phyloP scores from a whole-genome alignment of 2,888 invertebrate genomes.

The Oligia strigilis region DNA sequence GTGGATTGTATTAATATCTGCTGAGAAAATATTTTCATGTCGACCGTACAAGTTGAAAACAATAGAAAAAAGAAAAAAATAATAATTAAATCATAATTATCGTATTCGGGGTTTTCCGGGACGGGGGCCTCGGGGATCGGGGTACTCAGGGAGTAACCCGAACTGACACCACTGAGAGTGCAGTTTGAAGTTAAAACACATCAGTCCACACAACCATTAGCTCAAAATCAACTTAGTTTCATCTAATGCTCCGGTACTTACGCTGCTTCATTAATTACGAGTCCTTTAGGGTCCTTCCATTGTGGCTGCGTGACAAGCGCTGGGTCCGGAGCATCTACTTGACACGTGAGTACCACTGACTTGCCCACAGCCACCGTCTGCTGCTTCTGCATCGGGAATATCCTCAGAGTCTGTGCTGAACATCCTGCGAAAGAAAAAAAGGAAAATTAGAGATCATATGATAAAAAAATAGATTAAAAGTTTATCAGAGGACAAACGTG shows the following conservation, averaged over 20 bases:
- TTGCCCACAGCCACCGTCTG: conserved; percentile 94
- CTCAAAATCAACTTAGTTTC: not conserved
- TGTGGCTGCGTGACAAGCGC: conserved; percentile 93
- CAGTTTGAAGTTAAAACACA: not conserved
- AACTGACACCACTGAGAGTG: no score
- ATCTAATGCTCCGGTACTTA: conserved; percentile 82
- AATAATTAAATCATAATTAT: no score
- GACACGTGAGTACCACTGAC: conserved; percentile 94
- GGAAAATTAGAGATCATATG: not conserved
- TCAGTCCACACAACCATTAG: not conserved
- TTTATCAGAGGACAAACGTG: not conserved
- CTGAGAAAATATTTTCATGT: not conserved
- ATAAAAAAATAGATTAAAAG: not conserved
- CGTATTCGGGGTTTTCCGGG: no score
- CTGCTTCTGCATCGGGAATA: conserved; percentile 92
- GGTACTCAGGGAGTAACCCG: no score
- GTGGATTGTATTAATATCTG: not conserved
- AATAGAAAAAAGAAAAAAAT: no score
- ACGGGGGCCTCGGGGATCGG: no score
- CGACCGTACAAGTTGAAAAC: no score
- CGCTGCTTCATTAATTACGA: conserved; percentile 92
- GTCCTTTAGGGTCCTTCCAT: conserved; percentile 94
- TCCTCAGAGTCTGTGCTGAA: conserved; percentile 90
- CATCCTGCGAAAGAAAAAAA: conserved; percentile 79
- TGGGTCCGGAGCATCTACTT: conserved; percentile 92